A percentile compares a stretch with the other conserved stretches of the same genome.
phyloP scores from a whole-genome alignment of 2,888 invertebrate genomes.

The Malachius bipustulatus region DNA sequence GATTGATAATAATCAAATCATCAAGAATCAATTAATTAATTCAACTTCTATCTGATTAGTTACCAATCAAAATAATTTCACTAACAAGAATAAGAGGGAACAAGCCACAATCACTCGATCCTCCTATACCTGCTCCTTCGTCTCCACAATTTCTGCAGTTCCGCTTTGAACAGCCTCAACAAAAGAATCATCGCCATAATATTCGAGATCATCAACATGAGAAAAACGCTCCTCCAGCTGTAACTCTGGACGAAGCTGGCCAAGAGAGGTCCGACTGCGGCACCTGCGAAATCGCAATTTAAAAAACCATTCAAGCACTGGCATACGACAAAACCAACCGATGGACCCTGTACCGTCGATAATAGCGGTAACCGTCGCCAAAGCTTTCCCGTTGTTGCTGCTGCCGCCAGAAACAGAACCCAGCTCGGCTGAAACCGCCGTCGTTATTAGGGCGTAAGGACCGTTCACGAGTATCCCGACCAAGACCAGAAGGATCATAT shows the following conservation, averaged over 20 bases:
- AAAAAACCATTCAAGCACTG: no score
- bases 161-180: conserved; percentile 42
- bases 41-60: no score
- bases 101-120: no score
- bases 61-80: no score
- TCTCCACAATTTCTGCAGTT: conserved; percentile 28
- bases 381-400: conserved; percentile 72
- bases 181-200: conserved; percentile 62
- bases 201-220: conserved; percentile 79
- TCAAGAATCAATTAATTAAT: no score
- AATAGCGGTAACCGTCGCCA: conserved; percentile 95
- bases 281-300: no score
- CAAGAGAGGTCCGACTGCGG: conserved; percentile 83
- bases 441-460: conserved; percentile 92
- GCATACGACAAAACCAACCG: conserved; percentile 45
- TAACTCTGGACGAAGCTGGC: conserved; percentile 67
- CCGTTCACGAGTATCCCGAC: conserved; percentile 86
- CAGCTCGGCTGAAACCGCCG: conserved; percentile 89
- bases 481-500: conserved; percentile 55
- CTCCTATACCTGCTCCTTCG: not conserved
- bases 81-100: no score
- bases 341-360: conserved; percentile 94
- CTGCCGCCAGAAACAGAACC: conserved; percentile 73
- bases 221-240: conserved; percentile 80
- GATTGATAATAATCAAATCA: no score